These are phyloP conservation scores for Palythoa heliodiscus DNA, from an alignment of 92 coral and sea anemone species.

Conservation along the genomic window DNA sequence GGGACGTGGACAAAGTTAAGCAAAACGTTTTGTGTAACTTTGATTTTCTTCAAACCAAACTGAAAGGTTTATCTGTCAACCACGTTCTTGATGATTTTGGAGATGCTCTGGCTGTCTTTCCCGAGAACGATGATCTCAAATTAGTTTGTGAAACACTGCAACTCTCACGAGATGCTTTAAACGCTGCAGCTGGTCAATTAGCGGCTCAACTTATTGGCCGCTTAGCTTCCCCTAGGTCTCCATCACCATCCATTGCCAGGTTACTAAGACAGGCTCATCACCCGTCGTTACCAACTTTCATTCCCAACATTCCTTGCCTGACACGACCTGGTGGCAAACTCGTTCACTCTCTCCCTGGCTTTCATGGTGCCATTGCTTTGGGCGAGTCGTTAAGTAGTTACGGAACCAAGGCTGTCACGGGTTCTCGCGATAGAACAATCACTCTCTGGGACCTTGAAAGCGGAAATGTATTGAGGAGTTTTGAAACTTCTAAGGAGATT, in stretches of 20 bases:
- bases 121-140: constrained; percentile 83
- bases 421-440: constrained; percentile 74
- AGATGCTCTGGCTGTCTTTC: constrained; percentile 72
- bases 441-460: constrained; percentile 88
- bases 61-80: constrained; percentile 78
- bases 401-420: constrained; percentile 81
- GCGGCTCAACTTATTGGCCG: constrained; percentile 99
- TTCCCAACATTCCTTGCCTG: constrained; percentile 95
- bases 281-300: constrained; percentile 77
- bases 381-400: constrained; percentile 56
- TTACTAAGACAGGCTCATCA: constrained; percentile 92
- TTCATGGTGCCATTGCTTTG: constrained; percentile 70
- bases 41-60: constrained; percentile 76
- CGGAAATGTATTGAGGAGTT: constrained; percentile 64
- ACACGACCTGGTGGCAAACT: constrained; percentile 94
- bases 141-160: constrained; percentile 87
- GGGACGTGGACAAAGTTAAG: constrained; percentile 77
- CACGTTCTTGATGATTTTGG: constrained; percentile 88
- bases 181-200: constrained; percentile 78
- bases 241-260: constrained; percentile 82
- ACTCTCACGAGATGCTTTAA: constrained; percentile 92
- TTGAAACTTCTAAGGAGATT: constrained; percentile 72
- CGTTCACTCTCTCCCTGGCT: constrained; percentile 87
- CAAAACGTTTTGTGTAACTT: constrained; percentile 86
- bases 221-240: constrained; percentile 84